Evolutionary conservation across 2,113 vertebrate species (phyloP).

Genomic region (Xiphias gladius): DNA sequence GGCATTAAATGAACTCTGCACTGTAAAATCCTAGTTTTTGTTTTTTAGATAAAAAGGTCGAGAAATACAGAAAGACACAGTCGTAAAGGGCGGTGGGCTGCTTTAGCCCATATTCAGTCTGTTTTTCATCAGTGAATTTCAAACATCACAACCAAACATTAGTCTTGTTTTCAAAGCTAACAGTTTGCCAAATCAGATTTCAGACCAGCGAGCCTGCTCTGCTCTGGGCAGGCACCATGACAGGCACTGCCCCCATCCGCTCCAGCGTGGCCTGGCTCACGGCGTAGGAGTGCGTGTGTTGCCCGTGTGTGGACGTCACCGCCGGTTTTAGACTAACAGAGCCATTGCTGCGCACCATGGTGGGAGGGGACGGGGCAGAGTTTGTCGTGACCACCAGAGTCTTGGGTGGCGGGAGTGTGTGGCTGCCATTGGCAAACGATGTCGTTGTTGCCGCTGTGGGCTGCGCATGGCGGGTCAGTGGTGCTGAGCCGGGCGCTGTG

Average conservation of each 20-base stretch:
- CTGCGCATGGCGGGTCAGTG: constrained; percentile 68
- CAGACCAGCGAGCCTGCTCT: constrained; percentile 95
- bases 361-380: constrained; percentile 89
- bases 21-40: constrained; percentile 67
- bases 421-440: constrained; percentile 87
- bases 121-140: constrained; percentile 30
- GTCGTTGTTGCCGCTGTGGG: constrained; percentile 37
- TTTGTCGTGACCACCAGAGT: constrained; percentile 96
- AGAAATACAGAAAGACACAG: constrained; percentile 68
- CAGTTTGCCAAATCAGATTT: constrained; percentile 26
- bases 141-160: constrained; percentile 44
- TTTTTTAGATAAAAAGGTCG: constrained; percentile 50
- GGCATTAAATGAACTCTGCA: constrained; percentile 75
- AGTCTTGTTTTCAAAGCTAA: constrained; percentile 37
- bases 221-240: constrained; percentile 98
- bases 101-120: constrained; percentile 66
- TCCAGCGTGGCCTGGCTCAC: constrained; percentile 95
- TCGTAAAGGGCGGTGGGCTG: constrained; percentile 69
- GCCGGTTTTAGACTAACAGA: constrained; percentile 88
- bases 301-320: constrained; percentile 83
- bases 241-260: constrained; percentile 94
- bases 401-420: constrained; percentile 90
- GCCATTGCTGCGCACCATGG: constrained; percentile 90
- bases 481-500: constrained; percentile 70
- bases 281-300: constrained; percentile 90